Percentiles rank a stretch among this genome's conserved stretches.
Evolutionary conservation across 2,797 vertebrate genomes (phyloP).

Genomic region (Pantherophis alleghaniensis): DNA sequence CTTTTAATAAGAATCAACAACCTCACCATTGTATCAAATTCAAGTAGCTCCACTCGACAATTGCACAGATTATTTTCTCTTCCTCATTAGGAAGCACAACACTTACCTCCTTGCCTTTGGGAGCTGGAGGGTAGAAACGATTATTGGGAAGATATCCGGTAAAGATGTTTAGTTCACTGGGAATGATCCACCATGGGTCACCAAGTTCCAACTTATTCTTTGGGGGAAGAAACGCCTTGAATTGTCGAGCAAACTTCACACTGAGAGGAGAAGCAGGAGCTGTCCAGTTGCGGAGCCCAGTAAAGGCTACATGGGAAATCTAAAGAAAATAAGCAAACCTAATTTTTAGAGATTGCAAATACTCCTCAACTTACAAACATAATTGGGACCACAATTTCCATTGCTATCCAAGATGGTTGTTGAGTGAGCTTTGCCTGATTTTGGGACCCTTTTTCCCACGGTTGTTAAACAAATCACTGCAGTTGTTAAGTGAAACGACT

Average conservation of each 20-base stretch:
- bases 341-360: background rate
- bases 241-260: constrained; percentile 81
- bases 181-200: constrained; percentile 93
- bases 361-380: background rate
- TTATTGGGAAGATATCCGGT: constrained; percentile 95
- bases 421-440: background rate
- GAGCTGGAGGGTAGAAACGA: constrained; percentile 89
- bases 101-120: constrained; percentile 94
- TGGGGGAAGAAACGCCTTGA: constrained; percentile 88
- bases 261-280: constrained; percentile 74
- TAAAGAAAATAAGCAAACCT: constrained; percentile 52
- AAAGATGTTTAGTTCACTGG: constrained; percentile 93
- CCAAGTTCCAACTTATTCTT: constrained; percentile 82
- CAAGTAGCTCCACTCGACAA: background rate
- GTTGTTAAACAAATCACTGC: background rate
- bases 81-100: background rate
- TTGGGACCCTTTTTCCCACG: background rate
- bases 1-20: background rate
- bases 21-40: background rate
- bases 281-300: constrained; percentile 89
- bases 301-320: constrained; percentile 89
- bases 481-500: background rate
- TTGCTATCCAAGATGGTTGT: background rate
- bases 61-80: background rate
- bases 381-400: background rate